Base-by-base conservation (phyloP, 1,140 invertebrate species). In the Lineus longissimus region DNA sequence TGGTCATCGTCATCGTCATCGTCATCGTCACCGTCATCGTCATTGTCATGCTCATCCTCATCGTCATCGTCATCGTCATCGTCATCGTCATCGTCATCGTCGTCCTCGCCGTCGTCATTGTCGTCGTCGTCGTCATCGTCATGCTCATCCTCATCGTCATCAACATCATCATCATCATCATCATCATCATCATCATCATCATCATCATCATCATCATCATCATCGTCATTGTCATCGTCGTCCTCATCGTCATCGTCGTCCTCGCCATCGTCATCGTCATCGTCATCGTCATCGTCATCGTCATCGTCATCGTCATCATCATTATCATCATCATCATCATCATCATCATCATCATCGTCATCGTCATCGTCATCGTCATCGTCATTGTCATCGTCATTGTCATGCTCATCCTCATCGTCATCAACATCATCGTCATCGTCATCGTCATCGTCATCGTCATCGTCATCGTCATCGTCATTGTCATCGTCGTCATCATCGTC, bases 301-400 rank as follows among this genome's bases (percentile, higher is more conserved):
- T 61, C 41, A 2, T 61, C 59, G 2, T 61, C 59, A 61, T 61
- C 59, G 55, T 61, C 59, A 55, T 58, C 59, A 55, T 61, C 59
- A 25, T 61, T 41, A 61, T 61, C 59, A 55, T 61, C 27, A 27
- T 61, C 59, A 55, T 55, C 59, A 55, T 61, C 41, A 55, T 55
- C n/a, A 19, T 61, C 41, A 55, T 55, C n/a, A 19, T 61, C 41
- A n/a, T n/a, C n/a, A n/a, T n/a, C n/a, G n/a, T n/a, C n/a, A n/a
- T n/a, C n/a, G n/a, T n/a, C n/a, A n/a, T n/a, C n/a, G n/a, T 22
- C 4, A 6, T 55, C 55, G 60, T 15, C 1, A 17, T 29, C 55
- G 45, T 4, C 6, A 6, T 41, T 59, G 6, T 56, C 23, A 27
- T 56, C 2, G n/a, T n/a, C n/a, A n/a, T n/a, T n/a, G n/a, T n/a